Evolutionary conservation across 2,888 invertebrate genomes (phyloP), one percentile per base, ranked within the genome.

Genomic region (Spodoptera picta): DNA sequence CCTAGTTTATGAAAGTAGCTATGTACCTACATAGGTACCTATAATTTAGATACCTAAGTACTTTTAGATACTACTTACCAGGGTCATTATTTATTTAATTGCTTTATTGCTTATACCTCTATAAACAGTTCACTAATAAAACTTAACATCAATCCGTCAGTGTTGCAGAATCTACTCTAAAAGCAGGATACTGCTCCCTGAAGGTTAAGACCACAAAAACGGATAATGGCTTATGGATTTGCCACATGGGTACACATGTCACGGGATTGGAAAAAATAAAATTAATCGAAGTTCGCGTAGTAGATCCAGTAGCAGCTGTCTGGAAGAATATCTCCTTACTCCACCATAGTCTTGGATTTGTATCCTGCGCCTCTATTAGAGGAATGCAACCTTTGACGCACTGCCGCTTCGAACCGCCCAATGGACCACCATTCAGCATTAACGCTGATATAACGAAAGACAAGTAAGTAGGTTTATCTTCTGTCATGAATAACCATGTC

Each of bases 371-470:
- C 0, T 92, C 95, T 0, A 90, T 92, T 0, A 88, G 86, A 23
- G 87, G 86, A 0, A 73, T 86, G 36, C 78, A 83, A 3, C 89
- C 95, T 0, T 65, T 95, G 31, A 91, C 89, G 27, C 95, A 95
- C 67, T 95, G 95, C 52, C 86, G 95, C 5, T 95, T 95, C 60
- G 92, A 93, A 48, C 91, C 93, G 3, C 95, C 95, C 0, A 87
- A 83, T 53, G 93, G 89, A 0, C 83, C 71, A 27, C 91, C 95
- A 1, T 95, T 95, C 65, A 92, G 91, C 66, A 92, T 95, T 11
- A 90, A 91, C 65, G 85, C 92, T 1, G 83, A 82, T 19, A 86
- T 93, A 0, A 92, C 88, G 4, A 60, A 66, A 23, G 73, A 83
- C 0, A 84, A 88, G 95, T 95, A 85, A 89, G 90, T 49, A 19